These are phyloP conservation scores for Malurus alboscapulatus DNA, from an alignment of 2,113 vertebrate species.

Conservation along the genomic window DNA sequence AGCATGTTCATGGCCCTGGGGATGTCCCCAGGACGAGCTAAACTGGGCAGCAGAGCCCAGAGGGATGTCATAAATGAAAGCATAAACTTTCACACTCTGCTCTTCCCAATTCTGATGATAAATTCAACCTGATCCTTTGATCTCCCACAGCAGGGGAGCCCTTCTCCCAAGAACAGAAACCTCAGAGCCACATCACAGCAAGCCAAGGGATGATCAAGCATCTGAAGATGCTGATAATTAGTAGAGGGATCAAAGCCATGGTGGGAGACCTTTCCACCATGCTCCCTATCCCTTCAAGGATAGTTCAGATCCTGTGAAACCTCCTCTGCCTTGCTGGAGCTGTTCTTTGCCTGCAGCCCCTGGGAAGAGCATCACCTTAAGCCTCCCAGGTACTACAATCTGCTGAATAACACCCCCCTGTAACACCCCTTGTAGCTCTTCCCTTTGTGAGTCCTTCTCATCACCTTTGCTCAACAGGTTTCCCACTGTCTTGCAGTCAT, in stretches of 20 bases:
- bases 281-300: background rate
- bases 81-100: background rate
- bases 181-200: accelerated
- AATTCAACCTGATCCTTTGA: background rate
- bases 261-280: background rate
- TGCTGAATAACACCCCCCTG: background rate
- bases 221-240: background rate
- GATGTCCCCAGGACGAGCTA: background rate
- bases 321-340: background rate
- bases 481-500: background rate
- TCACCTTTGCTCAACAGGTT: background rate
- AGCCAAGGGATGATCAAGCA: background rate
- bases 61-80: background rate
- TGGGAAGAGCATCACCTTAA: background rate
- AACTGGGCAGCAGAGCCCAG: background rate
- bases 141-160: background rate
- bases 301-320: background rate
- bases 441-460: background rate
- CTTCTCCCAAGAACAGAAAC: background rate
- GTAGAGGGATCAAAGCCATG: background rate
- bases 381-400: background rate
- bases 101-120: background rate
- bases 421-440: background rate
- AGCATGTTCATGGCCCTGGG: background rate
- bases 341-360: background rate